Evolutionary conservation across 1,140 invertebrate species (phyloP), one percentile per base, ranked within the genome.

Genomic region (Homarus americanus): DNA sequence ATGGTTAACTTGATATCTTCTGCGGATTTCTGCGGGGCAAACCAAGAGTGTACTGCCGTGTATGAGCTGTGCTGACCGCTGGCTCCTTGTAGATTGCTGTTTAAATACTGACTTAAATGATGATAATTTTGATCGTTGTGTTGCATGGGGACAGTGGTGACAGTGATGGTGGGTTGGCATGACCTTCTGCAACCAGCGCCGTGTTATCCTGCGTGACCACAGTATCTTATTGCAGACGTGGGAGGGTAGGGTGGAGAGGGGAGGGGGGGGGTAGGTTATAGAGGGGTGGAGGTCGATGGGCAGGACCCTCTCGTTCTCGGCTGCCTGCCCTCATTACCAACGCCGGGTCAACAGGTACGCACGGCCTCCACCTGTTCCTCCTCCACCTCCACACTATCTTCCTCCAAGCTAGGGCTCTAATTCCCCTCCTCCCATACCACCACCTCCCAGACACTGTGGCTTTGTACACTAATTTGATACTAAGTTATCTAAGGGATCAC

Each of bases 191-290:
- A 38, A 38, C 58, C 53, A 58, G 82, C 82, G 38, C 53, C 58
- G 44, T 38, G 82, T 83, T 83, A 83, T 69, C 58, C 82, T 83
- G 58, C 58, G 58, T 69, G 58, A 83, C 82, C 58, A 69, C 82
- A 66, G 82, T 69, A 83, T 83, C 82, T 58, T 83, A 32, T 83
- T 83, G 82, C 82, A 83, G 34, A 28, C 53, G n/a, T 20, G 24
- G 82, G 32, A 58, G 44, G 44, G 44, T 10, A 63, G 78, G 79
- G 41, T 44, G 79, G 4, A 38, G 80, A 44, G 44, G 38, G 44
- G 12, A 20, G n/a, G 44, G 78, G 44, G 78, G 78, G 78, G 78
- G 78, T 41, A n/a, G 44, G 44, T 49, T 9, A n/a, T n/a, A n/a
- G 79, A 10, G 79, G 44, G 79, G 40, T n/a, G n/a, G n/a, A 58